A percentile compares a stretch with the other conserved stretches of the same genome.
Conservation (phyloP, 2,113 vertebrate genomes). For the Numida meleagris region DNA sequence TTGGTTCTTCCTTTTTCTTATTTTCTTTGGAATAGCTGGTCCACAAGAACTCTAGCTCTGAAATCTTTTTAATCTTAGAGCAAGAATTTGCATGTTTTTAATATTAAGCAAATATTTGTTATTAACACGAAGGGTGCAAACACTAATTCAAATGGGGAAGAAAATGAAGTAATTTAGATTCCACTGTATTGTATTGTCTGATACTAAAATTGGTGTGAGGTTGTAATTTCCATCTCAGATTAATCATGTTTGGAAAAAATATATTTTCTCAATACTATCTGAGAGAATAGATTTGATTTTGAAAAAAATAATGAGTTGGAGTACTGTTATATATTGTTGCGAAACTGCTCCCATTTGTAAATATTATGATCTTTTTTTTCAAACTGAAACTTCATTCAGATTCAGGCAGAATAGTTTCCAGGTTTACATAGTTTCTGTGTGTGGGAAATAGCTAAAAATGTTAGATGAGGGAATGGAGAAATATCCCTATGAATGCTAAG, state of each 20-base stretch:
- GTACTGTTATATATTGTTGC: not conserved
- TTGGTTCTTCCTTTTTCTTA: not conserved
- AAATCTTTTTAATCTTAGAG: not conserved
- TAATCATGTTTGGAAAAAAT: not conserved
- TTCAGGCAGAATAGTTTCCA: not conserved
- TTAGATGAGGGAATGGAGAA: not conserved
- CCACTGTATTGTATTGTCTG: not conserved
- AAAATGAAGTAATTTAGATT: not conserved
- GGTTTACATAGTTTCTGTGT: not conserved
- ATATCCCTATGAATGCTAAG: not conserved
- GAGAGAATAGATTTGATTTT: not conserved
- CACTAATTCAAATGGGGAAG: not conserved
- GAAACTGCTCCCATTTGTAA: not conserved
- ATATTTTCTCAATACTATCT: not conserved
- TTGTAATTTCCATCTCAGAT: not conserved
- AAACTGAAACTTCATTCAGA: not conserved
- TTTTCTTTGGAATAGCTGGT: not conserved
- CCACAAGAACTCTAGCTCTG: not conserved
- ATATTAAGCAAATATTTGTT: not conserved
- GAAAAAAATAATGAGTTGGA: not conserved
- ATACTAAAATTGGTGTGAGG: not conserved
- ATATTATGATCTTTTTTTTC: not conserved
- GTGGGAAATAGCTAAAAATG: not conserved
- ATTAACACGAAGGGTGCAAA: not conserved
- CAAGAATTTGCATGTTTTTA: not conserved